These are phyloP conservation scores for Mormoops blainvillei DNA, from an alignment of 2,113 vertebrate genomes.

Conservation along the genomic window DNA sequence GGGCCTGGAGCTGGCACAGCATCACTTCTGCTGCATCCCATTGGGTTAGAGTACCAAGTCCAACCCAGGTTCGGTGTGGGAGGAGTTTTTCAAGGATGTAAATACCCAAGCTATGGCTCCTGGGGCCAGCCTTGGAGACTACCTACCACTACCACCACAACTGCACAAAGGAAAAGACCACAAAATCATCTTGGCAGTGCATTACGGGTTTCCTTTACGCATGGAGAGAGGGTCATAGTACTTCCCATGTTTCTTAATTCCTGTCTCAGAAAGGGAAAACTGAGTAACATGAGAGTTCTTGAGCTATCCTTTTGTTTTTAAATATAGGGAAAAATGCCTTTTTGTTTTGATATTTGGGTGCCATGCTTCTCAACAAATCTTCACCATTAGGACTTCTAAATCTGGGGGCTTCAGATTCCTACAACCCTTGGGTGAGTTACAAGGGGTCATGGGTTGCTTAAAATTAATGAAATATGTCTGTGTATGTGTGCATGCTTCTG, in stretches of 20 bases:
- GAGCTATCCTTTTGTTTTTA: background rate
- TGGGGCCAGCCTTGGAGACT: background rate
- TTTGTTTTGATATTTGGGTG: background rate
- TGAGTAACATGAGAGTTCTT: background rate
- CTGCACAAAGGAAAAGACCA: background rate
- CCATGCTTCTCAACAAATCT: background rate
- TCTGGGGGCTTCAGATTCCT: background rate
- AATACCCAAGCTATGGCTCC: too few species aligned
- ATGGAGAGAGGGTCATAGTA: background rate
- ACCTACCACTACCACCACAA: background rate
- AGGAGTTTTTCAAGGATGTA: background rate
- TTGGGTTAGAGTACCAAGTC: background rate
- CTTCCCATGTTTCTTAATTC: background rate
- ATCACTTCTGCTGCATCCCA: background rate
- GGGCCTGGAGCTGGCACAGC: fast-evolving
- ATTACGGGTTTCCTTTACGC: background rate
- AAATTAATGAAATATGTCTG: background rate
- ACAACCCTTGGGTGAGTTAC: background rate
- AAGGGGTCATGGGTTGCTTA: background rate
- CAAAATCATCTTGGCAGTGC: background rate
- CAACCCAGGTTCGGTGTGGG: background rate
- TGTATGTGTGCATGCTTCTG: background rate
- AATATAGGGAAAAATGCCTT: background rate
- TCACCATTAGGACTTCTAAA: background rate
- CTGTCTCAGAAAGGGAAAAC: background rate